Evolutionary conservation across 1,140 invertebrate genomes (phyloP).

Genomic region (Lordiphosa collinella): DNA sequence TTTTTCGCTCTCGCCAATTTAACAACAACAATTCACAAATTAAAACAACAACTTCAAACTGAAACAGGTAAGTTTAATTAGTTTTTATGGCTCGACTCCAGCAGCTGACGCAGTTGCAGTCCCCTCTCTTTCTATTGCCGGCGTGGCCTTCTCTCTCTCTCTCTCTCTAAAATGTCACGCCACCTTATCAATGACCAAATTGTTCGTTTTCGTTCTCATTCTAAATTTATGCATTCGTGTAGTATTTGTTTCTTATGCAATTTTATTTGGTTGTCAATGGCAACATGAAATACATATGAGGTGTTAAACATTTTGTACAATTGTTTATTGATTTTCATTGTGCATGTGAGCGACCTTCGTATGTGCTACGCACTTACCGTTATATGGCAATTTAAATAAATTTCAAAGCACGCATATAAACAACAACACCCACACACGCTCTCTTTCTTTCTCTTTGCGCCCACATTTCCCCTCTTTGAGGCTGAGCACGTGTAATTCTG

Average conservation of each 20-base stretch:
- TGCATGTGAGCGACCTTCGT: conserved; percentile 5
- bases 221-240: background rate
- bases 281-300: conserved; percentile 18
- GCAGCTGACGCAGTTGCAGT: conserved; percentile 22
- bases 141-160: conserved; percentile 9
- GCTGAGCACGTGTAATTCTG: conserved; percentile 37
- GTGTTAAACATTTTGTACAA: conserved; percentile 20
- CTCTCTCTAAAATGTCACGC: conserved; percentile 51
- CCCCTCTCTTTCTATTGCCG: conserved; percentile 7
- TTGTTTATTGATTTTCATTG: conserved; percentile 49
- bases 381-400: background rate
- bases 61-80: background rate
- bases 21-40: background rate
- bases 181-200: conserved; percentile 53
- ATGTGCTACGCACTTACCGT: background rate
- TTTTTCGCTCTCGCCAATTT: conserved; percentile 15
- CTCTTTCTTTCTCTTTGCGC: background rate
- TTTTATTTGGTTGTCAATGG: conserved; percentile 28
- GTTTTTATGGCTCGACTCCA: background rate
- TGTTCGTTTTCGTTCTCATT: conserved; percentile 2
- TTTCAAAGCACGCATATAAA: too few species aligned
- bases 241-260: conserved; percentile 40
- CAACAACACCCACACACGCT: too few species aligned
- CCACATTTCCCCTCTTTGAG: background rate
- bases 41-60: background rate